Evolutionary conservation across 2,888 invertebrate genomes (phyloP).

Genomic region (Cylindroiulus punctatus): DNA sequence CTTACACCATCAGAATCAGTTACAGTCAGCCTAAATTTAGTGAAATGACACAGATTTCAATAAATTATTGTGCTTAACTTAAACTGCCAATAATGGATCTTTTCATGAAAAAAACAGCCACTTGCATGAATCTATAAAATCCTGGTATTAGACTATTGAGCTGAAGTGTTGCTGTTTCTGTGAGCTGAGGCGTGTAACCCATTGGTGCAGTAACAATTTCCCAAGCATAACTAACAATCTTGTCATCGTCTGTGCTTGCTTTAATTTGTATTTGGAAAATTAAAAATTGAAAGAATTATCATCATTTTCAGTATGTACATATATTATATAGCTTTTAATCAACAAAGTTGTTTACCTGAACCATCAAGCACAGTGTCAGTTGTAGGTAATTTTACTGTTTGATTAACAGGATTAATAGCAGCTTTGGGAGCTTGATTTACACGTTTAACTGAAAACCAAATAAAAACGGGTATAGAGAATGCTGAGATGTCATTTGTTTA

Average conservation of each 20-base stretch:
- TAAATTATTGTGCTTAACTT: too few relatives aligned
- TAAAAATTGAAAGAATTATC: neutral
- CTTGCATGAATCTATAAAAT: conserved; percentile 66
- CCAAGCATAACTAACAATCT: conserved; percentile 90
- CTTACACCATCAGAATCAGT: conserved; percentile 89
- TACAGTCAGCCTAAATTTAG: conserved; percentile 86
- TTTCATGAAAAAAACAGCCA: conserved; percentile 36
- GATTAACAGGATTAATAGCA: conserved; percentile 84
- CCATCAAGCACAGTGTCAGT: conserved; percentile 89
- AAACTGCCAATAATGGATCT: too few relatives aligned
- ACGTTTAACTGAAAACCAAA: conserved; percentile 72
- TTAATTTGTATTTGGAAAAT: conserved; percentile 50
- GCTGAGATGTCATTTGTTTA: neutral
- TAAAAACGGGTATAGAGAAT: neutral
- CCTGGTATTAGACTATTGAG: conserved; percentile 87
- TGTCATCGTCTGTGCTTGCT: conserved; percentile 82
- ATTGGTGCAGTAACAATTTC: conserved; percentile 87
- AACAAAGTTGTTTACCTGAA: conserved; percentile 66
- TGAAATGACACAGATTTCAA: too few relatives aligned
- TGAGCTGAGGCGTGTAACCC: conserved; percentile 78
- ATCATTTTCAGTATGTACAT: neutral
- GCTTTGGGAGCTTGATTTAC: conserved; percentile 84
- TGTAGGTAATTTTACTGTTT: conserved; percentile 89
- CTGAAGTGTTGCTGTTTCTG: conserved; percentile 83
- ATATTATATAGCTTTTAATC: neutral